Conservation (phyloP, 1,140 invertebrate genomes). For the Atopsyche davidsoni region DNA sequence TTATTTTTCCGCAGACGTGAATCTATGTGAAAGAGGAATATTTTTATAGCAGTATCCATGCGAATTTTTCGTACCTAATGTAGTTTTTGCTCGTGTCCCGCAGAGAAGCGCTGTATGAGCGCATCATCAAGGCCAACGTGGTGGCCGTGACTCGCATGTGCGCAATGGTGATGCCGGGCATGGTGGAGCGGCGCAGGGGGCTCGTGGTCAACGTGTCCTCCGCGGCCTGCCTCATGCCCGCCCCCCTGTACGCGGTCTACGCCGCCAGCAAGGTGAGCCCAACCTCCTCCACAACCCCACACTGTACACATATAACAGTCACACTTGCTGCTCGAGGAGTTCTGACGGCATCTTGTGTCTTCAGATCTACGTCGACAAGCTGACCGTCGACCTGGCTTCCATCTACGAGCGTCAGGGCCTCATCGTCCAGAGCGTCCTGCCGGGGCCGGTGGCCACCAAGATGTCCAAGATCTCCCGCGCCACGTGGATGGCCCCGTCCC, state of each 20-base stretch:
- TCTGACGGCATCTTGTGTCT: slow-evolving; percentile 21
- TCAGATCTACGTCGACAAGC: slow-evolving; percentile 78
- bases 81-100: slow-evolving; percentile 12
- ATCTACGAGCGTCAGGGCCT: slow-evolving; percentile 77
- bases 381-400: slow-evolving; percentile 69
- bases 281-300: too few species aligned
- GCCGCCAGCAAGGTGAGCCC: slow-evolving; percentile 73
- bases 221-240: slow-evolving; percentile 69
- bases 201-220: slow-evolving; percentile 92
- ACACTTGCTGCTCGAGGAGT: too few species aligned
- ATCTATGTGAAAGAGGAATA: too few species aligned
- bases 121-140: slow-evolving; percentile 68
- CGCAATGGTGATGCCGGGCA: slow-evolving; percentile 76
- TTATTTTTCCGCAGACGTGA: too few species aligned
- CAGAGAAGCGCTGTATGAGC: slow-evolving; percentile 47
- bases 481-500: slow-evolving; percentile 73
- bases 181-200: slow-evolving; percentile 79
- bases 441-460: slow-evolving; percentile 88
- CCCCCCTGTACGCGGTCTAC: slow-evolving; percentile 81
- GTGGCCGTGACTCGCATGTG: slow-evolving; percentile 77
- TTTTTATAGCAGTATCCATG: too few species aligned
- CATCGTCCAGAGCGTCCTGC: slow-evolving; percentile 76
- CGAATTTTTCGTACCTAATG: too few species aligned
- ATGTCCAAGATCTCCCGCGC: slow-evolving; percentile 82
- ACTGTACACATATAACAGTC: too few species aligned